A percentile compares a stretch with the other conserved stretches of the same genome.
phyloP scores from a whole-genome alignment of 1,140 invertebrate species.

The Drosophila sechellia region DNA sequence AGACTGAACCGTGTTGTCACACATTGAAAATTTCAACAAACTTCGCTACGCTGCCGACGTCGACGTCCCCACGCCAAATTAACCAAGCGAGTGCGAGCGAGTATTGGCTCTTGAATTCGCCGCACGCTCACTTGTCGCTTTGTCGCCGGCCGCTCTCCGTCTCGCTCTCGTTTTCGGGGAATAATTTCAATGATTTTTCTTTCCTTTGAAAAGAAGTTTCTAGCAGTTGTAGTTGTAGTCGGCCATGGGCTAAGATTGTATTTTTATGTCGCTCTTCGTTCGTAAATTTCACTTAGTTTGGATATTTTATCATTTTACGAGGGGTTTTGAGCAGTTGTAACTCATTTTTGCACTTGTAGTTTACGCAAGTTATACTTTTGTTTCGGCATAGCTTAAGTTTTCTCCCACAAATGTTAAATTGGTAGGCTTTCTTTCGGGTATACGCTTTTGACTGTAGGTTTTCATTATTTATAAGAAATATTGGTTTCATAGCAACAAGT shows the following conservation, averaged over 20 bases:
- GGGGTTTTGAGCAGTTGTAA: background rate
- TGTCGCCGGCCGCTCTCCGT: constrained; percentile 33
- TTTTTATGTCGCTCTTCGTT: constrained; percentile 10
- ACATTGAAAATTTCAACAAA: constrained; percentile 78
- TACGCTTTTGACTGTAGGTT: too few relatives aligned
- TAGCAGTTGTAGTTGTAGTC: constrained; percentile 39
- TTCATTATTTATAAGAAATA: too few relatives aligned
- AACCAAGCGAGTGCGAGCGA: background rate
- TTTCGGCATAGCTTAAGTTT: background rate
- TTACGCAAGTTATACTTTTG: background rate
- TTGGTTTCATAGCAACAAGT: too few relatives aligned
- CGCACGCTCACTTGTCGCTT: constrained; percentile 35
- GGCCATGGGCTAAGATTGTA: constrained; percentile 12
- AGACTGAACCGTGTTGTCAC: constrained; percentile 73
- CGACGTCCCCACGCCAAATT: constrained; percentile 32
- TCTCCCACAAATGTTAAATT: background rate
- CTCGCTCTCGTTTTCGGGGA: constrained; percentile 1
- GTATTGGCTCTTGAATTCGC: constrained; percentile 43
- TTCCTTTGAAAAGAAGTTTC: constrained; percentile 53
- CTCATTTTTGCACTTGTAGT: background rate
- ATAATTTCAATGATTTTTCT: constrained; percentile 39
- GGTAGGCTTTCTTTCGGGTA: too few relatives aligned
- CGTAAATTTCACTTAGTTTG: background rate
- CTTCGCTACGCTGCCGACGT: constrained; percentile 57
- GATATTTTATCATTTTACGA: background rate